Evolutionary conservation across 2,113 vertebrate genomes (phyloP).

Genomic region (Tetrao urogallus): DNA sequence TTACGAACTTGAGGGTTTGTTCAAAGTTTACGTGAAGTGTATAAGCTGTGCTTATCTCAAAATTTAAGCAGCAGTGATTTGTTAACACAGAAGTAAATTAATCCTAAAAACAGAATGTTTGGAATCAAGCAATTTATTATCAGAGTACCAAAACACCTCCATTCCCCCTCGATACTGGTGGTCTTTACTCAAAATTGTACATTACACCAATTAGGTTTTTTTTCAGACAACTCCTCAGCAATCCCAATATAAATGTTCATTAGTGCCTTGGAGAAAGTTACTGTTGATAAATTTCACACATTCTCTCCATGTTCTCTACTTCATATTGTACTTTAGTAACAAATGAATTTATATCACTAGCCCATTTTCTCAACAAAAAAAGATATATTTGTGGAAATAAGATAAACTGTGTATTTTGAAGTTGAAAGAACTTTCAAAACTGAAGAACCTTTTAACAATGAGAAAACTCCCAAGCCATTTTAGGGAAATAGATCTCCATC

Average conservation of each 20-base stretch:
- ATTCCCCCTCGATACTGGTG: not conserved
- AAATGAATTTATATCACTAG: not conserved
- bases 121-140: not conserved
- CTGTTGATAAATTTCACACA: not conserved
- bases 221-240: not conserved
- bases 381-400: not conserved
- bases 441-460: not conserved
- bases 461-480: not conserved
- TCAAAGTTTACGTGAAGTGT: not conserved
- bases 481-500: not conserved
- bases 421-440: constrained; percentile 10
- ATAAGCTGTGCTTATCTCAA: not conserved
- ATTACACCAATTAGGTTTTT: not conserved
- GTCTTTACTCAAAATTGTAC: not conserved
- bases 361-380: not conserved
- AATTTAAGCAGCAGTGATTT: not conserved
- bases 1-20: not conserved
- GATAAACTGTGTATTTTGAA: not conserved
- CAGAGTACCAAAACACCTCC: not conserved
- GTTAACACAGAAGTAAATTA: not conserved
- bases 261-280: not conserved
- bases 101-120: not conserved
- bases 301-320: not conserved
- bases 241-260: not conserved
- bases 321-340: not conserved